Percentiles rank a stretch among this genome's conserved stretches.
Evolutionary conservation across 1,140 invertebrate genomes (phyloP).

Genomic region (Polypedilum vanderplanki): DNA sequence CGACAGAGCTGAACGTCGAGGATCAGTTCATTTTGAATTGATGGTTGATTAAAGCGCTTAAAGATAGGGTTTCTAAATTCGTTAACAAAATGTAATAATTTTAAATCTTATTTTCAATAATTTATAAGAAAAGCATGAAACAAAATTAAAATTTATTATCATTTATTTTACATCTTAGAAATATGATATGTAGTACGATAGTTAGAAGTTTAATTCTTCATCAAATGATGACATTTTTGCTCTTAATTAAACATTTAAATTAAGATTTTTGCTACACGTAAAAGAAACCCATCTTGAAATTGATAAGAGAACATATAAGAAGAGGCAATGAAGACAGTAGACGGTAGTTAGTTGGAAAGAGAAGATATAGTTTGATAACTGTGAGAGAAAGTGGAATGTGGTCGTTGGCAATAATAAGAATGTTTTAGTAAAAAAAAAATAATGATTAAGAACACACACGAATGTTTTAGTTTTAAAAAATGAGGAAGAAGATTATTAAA

Average conservation of each 20-base stretch:
- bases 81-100: background rate
- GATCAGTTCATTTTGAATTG: conserved; percentile 91
- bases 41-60: conserved; percentile 78
- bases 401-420: conserved; percentile 17
- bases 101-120: background rate
- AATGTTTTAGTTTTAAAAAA: background rate
- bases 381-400: background rate
- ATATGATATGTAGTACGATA: too few relatives aligned
- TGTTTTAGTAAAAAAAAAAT: conserved; percentile 10
- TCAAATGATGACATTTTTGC: too few relatives aligned
- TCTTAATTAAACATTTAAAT: too few relatives aligned
- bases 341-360: background rate
- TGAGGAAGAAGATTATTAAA: conserved; percentile 9
- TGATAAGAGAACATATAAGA: background rate
- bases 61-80: conserved; percentile 26
- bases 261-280: too few relatives aligned
- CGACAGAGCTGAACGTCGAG: conserved; percentile 78
- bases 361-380: background rate
- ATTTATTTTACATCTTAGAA: background rate
- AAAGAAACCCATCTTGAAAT: too few relatives aligned
- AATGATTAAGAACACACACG: background rate
- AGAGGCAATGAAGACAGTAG: background rate
- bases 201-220: too few relatives aligned
- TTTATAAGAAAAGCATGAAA: background rate
- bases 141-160: background rate